Percentiles rank a stretch among this genome's conserved stretches.
These are phyloP conservation scores for Noturus placidus DNA, from an alignment of 2,113 vertebrate genomes.

Conservation along the genomic window DNA sequence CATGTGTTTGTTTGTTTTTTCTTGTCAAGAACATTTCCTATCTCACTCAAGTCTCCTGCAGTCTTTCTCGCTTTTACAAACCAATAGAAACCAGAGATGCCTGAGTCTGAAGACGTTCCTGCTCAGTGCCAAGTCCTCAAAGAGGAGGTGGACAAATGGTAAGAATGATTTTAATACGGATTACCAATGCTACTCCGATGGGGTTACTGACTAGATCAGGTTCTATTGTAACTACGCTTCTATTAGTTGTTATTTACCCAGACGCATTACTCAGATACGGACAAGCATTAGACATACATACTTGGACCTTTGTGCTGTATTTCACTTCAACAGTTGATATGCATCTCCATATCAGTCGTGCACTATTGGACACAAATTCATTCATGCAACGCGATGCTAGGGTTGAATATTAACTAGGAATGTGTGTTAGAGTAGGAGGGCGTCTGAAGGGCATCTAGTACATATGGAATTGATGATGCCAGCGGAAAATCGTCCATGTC, in stretches of 20 bases:
- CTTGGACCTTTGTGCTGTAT: not conserved
- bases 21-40: not conserved
- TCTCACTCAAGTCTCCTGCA: not conserved
- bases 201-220: not conserved
- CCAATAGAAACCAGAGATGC: constrained; percentile 34
- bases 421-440: not conserved
- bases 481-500: constrained; percentile 29
- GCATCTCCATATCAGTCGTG: not conserved
- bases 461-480: constrained; percentile 33
- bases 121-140: constrained; percentile 46
- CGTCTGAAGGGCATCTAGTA: not conserved
- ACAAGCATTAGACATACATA: not conserved
- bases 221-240: not conserved
- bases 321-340: not conserved
- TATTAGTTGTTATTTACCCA: not conserved
- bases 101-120: constrained; percentile 41
- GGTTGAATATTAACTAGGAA: constrained; percentile 21
- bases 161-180: constrained; percentile 21
- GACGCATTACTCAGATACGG: not conserved
- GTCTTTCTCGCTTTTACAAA: not conserved
- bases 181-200: not conserved
- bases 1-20: not conserved
- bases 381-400: not conserved
- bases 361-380: not conserved
- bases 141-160: constrained; percentile 54